These are phyloP conservation scores for Dasypus novemcinctus DNA, from an alignment of 2,113 vertebrate species.

Conservation along the genomic window DNA sequence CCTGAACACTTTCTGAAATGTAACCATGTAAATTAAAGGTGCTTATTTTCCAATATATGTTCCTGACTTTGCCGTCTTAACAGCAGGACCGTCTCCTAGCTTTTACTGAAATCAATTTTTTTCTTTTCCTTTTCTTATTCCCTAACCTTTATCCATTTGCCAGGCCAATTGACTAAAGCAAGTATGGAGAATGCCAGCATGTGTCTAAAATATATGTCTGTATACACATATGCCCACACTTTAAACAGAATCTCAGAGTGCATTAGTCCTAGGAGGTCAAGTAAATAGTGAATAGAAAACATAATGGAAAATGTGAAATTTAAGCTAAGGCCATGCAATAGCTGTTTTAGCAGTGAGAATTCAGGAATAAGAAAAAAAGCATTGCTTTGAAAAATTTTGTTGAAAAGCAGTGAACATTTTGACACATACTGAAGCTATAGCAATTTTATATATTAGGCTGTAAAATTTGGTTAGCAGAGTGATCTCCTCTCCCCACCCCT, in stretches of 20 bases:
- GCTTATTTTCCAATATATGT: background rate
- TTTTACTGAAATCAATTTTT: background rate
- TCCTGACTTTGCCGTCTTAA: background rate
- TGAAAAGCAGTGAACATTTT: background rate
- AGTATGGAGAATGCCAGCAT: background rate
- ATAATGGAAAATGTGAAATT: background rate
- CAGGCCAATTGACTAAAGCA: background rate
- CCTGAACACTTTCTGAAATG: background rate
- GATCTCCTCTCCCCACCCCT: too few relatives aligned
- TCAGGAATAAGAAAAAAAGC: background rate
- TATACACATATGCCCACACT: background rate
- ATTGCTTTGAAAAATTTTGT: background rate
- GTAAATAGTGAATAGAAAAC: background rate
- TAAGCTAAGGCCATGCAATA: background rate
- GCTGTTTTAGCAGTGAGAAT: background rate
- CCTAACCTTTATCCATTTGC: background rate
- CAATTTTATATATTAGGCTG: background rate
- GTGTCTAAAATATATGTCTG: background rate
- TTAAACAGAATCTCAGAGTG: background rate
- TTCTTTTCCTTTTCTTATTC: background rate
- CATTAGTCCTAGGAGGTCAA: background rate
- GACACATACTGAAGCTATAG: background rate
- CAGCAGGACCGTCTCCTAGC: background rate
- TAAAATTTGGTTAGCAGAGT: background rate
- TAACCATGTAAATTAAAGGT: background rate